Conservation (phyloP, 2,888 invertebrate genomes). For the Dasypogon diadema region DNA sequence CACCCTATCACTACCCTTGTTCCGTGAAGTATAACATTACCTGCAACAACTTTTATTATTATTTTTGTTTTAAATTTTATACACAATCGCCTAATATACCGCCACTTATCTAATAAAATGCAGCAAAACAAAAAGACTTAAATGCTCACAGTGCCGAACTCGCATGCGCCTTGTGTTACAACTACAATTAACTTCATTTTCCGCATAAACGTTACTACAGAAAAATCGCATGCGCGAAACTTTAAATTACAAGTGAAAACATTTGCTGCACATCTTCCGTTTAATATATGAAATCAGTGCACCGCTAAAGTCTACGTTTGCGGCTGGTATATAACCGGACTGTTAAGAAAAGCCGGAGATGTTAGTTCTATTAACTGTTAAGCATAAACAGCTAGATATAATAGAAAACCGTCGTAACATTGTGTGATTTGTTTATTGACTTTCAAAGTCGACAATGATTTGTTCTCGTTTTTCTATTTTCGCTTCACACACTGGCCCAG, state of each 20-base stretch:
- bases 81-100: no score
- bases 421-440: constrained; percentile 43
- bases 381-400: constrained; percentile 39
- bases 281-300: constrained; percentile 41
- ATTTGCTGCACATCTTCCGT: constrained; percentile 31
- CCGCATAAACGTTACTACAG: background rate
- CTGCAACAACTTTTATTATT: no score
- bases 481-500: background rate
- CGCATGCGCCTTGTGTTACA: background rate
- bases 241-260: constrained; percentile 42
- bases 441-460: constrained; percentile 35
- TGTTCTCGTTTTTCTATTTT: constrained; percentile 35
- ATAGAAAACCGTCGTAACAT: constrained; percentile 38
- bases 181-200: constrained; percentile 35
- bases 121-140: no score
- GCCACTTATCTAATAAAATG: no score
- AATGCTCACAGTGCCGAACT: no score
- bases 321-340: constrained; percentile 19
- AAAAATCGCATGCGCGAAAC: constrained; percentile 37
- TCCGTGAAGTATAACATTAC: no score
- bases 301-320: constrained; percentile 28
- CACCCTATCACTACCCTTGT: no score
- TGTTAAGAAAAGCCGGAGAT: constrained; percentile 9
- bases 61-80: no score
- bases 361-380: constrained; percentile 37